Conservation (phyloP, 2,888 invertebrate genomes). For the Mesoligia furuncula region DNA sequence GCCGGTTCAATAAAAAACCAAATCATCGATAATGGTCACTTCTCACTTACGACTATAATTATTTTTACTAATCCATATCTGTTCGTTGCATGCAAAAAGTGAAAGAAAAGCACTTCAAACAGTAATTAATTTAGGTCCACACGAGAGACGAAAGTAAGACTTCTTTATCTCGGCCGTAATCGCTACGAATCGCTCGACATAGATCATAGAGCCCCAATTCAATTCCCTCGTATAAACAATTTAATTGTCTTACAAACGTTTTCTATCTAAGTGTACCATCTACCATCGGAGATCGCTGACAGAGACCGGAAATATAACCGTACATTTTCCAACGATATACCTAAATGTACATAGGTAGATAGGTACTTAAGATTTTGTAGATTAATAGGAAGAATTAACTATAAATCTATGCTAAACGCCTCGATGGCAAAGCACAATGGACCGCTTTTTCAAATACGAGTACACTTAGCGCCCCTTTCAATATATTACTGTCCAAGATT, state of each 20-base stretch:
- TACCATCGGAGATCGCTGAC: conserved; percentile 72
- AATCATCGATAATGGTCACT: conserved; percentile 10
- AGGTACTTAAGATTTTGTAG: conserved; percentile 47
- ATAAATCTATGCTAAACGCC: conserved; percentile 57
- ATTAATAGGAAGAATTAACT: conserved; percentile 56
- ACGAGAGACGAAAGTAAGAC: conserved; percentile 54
- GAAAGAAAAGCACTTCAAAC: conserved; percentile 35
- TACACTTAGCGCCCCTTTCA: conserved; percentile 49
- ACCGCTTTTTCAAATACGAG: conserved; percentile 55
- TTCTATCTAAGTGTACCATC: conserved; percentile 78
- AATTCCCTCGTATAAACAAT: conserved; percentile 60
- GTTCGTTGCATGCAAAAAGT: conserved; percentile 44
- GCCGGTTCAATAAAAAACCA: conserved; percentile 9
- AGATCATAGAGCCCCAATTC: conserved; percentile 61
- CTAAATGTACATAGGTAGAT: conserved; percentile 15
- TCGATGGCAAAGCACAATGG: conserved; percentile 59
- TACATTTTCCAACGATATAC: conserved; percentile 60
- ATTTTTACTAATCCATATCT: not conserved
- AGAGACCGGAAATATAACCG: conserved; percentile 70
- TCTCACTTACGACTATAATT: conserved; percentile 13
- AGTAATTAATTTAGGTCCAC: conserved; percentile 39
- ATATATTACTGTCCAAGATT: conserved; percentile 56
- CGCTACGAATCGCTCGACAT: conserved; percentile 43
- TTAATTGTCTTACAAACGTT: conserved; percentile 70
- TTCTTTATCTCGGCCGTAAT: conserved; percentile 48